Evolutionary conservation across 1,140 invertebrate genomes (phyloP).

Genomic region (Oryzaephilus surinamensis): DNA sequence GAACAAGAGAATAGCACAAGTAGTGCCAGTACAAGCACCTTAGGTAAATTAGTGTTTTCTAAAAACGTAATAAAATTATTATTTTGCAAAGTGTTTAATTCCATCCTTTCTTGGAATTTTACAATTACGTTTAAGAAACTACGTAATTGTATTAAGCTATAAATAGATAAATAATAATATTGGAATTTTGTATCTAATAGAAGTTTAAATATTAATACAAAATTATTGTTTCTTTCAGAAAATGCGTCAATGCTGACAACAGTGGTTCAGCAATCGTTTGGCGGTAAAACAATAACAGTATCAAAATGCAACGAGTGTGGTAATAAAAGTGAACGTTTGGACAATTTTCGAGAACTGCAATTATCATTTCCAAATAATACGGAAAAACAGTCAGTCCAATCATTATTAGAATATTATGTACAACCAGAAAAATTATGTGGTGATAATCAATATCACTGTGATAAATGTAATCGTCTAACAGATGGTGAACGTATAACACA

Average conservation of each 20-base stretch:
- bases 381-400: constrained; percentile 49
- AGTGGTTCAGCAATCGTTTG: constrained; percentile 59
- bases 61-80: no score
- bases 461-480: constrained; percentile 58
- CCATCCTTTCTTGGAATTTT: no score
- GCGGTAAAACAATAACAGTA: constrained; percentile 60
- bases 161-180: no score
- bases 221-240: no score
- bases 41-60: no score
- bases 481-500: constrained; percentile 65
- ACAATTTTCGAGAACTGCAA: constrained; percentile 70
- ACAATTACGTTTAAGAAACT: no score
- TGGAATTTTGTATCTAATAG: no score
- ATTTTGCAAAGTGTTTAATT: no score
- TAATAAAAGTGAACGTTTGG: constrained; percentile 56
- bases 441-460: constrained; percentile 74
- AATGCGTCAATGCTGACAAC: constrained; percentile 16
- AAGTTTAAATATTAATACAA: no score
- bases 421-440: constrained; percentile 61
- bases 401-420: constrained; percentile 63
- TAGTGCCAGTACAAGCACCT: not conserved
- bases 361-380: constrained; percentile 60
- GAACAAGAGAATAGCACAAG: constrained; percentile 45
- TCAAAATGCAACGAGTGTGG: constrained; percentile 61
- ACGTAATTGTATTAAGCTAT: no score